phyloP scores from a whole-genome alignment of 2,797 vertebrate genomes.

The Tolypeutes matacus region DNA sequence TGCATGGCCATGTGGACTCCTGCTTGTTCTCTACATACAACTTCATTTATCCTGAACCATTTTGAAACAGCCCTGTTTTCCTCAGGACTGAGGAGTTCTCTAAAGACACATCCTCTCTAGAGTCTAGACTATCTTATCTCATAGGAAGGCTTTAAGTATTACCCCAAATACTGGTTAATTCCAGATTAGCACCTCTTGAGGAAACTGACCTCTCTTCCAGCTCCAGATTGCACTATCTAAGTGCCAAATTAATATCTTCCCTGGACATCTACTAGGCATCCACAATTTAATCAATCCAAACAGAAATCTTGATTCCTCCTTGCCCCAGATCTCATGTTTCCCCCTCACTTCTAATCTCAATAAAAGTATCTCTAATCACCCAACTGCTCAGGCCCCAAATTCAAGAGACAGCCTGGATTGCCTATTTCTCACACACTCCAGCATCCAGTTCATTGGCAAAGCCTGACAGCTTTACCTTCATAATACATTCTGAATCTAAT shows the following conservation, averaged over 20 bases:
- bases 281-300: not conserved
- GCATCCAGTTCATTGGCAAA: not conserved
- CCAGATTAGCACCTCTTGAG: not conserved
- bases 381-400: not conserved
- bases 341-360: not conserved
- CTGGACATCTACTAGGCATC: not conserved
- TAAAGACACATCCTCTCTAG: not conserved
- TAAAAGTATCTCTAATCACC: not conserved
- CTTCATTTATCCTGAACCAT: not conserved
- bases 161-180: not conserved
- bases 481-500: not conserved
- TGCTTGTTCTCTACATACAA: not conserved
- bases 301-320: not conserved
- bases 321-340: not conserved
- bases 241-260: not conserved
- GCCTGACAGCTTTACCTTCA: not conserved
- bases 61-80: not conserved
- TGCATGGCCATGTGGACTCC: not conserved
- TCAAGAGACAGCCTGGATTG: not conserved
- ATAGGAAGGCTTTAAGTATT: not conserved
- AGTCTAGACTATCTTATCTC: conserved; percentile 14
- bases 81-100: not conserved
- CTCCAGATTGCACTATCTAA: not conserved
- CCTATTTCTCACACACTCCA: not conserved
- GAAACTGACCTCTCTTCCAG: not conserved